Base-by-base conservation (phyloP, 2,797 vertebrate genomes). In the Rhodeus uyekii region DNA sequence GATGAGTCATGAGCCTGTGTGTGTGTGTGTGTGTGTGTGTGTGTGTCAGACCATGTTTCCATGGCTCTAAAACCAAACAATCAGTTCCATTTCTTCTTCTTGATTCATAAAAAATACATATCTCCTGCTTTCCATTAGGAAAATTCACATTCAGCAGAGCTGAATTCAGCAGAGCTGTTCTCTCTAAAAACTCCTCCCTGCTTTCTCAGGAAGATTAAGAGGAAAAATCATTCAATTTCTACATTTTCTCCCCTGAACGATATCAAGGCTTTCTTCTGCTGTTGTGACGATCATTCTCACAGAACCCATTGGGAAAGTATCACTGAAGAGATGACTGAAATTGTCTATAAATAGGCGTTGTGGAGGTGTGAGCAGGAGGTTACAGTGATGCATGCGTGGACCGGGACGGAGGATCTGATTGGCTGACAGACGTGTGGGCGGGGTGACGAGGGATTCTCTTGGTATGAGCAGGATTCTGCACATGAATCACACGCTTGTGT, bases 271-370 rank as follows among this genome's bases (percentile, higher is more conserved):
- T 18, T 61, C 27, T 27, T 38, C 71, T 27, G 61, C 34, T 44
- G 76, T 5, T 44, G 76, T 55, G 24, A 24, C 3, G 32, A 63
- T 72, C 19, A 36, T 16, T 65, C 3, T 46, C 16, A 19, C 34
- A 18, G 22, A 60, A 10, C 32, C 32, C 24, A 73, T 63, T 27
- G 67, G 27, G 50, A 58, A 84, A 71, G 65, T 46, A 78, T 32
- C 1, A 3, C 53, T 44, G 42, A 12, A 63, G 58, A 38, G 58
- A 78, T 55, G 67, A 79, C 65, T 73, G 71, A 71, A 80, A 61
- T 63, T 50, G 76, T 68, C 80, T 85, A 88, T 86, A 87, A 88
- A 88, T 88, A 88, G 80, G 74, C 9, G 34, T 63, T 79, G 71
- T 84, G 82, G 82, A 84, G 85, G 84, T 87, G 84, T 83, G 44